phyloP scores from a whole-genome alignment of 2,888 invertebrate genomes.

The Criorhina ranunculi region DNA sequence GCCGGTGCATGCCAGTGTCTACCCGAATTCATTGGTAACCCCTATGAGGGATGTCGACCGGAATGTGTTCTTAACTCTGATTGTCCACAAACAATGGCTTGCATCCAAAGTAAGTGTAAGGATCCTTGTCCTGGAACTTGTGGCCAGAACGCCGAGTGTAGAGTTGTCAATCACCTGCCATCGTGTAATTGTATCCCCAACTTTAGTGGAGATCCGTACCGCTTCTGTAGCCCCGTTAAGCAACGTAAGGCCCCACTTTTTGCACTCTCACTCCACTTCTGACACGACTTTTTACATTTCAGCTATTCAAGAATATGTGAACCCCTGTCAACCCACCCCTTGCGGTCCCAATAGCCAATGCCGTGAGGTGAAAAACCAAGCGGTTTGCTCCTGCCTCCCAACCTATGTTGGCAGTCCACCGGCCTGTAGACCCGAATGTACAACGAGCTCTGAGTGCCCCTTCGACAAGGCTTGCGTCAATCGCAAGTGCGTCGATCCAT shows the following conservation, averaged over 20 bases:
- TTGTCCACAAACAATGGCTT: constrained; percentile 89
- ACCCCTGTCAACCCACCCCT: constrained; percentile 87
- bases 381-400: constrained; percentile 87
- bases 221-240: constrained; percentile 85
- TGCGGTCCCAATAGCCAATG: constrained; percentile 89
- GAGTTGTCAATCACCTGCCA: constrained; percentile 89
- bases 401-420: constrained; percentile 88
- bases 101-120: constrained; percentile 89
- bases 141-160: constrained; percentile 90
- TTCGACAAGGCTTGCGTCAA: constrained; percentile 88
- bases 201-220: constrained; percentile 91
- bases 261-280: background rate
- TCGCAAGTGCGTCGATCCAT: constrained; percentile 89
- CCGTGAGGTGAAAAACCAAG: constrained; percentile 85
- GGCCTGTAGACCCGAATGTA: constrained; percentile 91
- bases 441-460: constrained; percentile 88
- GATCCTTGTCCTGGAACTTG: constrained; percentile 92
- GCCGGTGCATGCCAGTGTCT: constrained; percentile 90
- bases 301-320: constrained; percentile 82
- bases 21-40: constrained; percentile 90
- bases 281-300: constrained; percentile 33
- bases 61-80: constrained; percentile 91
- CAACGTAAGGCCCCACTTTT: constrained; percentile 84
- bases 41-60: constrained; percentile 90
- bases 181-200: constrained; percentile 88